These are phyloP conservation scores for Conus betulinus DNA, from an alignment of 1,140 invertebrate species.

Conservation along the genomic window DNA sequence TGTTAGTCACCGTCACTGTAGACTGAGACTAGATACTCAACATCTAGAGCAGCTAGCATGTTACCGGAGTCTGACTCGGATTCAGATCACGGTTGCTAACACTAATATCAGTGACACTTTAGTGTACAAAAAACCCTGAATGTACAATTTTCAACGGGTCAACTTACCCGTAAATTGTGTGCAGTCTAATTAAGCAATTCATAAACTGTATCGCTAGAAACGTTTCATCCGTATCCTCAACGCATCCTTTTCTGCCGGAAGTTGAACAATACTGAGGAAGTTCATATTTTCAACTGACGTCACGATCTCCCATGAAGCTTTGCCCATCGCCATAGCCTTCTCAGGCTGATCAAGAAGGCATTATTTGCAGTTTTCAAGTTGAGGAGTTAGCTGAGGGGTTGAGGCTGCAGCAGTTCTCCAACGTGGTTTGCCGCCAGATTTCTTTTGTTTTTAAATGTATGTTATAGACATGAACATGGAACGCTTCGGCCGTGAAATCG, in stretches of 20 bases:
- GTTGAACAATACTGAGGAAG: constrained; percentile 6
- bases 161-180: too few relatives aligned
- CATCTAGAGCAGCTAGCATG: too few relatives aligned
- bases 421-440: background rate
- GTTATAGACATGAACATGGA: background rate
- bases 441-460: background rate
- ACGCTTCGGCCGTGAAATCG: background rate
- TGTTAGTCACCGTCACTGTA: too few relatives aligned
- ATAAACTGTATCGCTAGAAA: too few relatives aligned
- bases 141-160: too few relatives aligned
- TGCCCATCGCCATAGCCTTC: constrained; percentile 36
- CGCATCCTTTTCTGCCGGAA: constrained; percentile 12
- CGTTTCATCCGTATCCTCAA: background rate
- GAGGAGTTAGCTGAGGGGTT: background rate
- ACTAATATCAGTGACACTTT: too few relatives aligned
- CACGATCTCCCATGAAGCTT: constrained; percentile 37
- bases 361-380: constrained; percentile 17
- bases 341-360: constrained; percentile 14
- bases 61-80: too few relatives aligned
- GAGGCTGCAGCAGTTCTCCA: too few relatives aligned
- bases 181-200: too few relatives aligned
- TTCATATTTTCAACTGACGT: constrained; percentile 37
- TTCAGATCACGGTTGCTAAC: too few relatives aligned
- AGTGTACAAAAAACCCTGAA: too few relatives aligned
- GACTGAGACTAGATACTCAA: too few relatives aligned